These are phyloP conservation scores for Falco cherrug DNA, from an alignment of 2,797 vertebrate genomes.

Conservation along the genomic window DNA sequence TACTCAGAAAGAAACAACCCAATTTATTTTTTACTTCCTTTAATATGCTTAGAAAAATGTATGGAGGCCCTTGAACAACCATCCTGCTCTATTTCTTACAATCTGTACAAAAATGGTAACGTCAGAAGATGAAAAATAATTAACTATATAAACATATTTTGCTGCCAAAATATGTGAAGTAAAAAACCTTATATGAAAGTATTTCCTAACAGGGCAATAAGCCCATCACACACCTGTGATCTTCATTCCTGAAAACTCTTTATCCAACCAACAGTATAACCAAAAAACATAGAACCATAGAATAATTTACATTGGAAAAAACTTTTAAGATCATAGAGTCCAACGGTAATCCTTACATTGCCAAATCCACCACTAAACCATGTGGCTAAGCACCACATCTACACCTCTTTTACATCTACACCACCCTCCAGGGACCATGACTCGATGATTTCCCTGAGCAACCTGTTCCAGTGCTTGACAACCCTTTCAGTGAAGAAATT, in stretches of 20 bases:
- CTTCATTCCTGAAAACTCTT: not conserved
- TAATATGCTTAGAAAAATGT: not conserved
- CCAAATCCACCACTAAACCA: not conserved
- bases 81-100: not conserved
- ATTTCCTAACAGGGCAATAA: not conserved
- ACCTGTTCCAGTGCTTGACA: not conserved
- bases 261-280: not conserved
- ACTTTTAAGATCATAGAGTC: not conserved
- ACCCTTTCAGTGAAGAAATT: not conserved
- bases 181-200: not conserved
- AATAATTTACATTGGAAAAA: not conserved
- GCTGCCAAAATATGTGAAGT: not conserved
- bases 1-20: not conserved
- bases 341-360: not conserved
- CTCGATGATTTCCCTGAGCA: not conserved
- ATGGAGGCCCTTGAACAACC: not conserved
- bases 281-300: not conserved
- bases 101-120: not conserved
- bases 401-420: not conserved
- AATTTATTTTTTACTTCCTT: not conserved
- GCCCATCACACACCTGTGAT: not conserved
- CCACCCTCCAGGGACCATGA: not conserved
- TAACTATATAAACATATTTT: not conserved
- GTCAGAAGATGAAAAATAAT: not conserved
- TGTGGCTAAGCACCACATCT: not conserved